A percentile compares a stretch with the other conserved stretches of the same genome.
These are phyloP conservation scores for Spicauda simplicius DNA, from an alignment of 2,888 invertebrate genomes.

Conservation along the genomic window DNA sequence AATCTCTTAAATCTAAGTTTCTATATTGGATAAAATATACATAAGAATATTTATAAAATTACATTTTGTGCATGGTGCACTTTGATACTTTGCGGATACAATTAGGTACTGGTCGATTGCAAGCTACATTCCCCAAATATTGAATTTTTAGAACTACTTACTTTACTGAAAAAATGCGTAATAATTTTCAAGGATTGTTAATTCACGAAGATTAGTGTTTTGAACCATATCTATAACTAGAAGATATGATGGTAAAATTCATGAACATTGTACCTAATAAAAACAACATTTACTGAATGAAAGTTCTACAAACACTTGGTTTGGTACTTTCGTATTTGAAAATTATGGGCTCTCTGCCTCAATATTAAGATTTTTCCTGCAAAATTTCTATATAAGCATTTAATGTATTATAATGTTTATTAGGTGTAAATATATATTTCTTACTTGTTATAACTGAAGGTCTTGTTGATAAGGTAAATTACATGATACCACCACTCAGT, in stretches of 20 bases:
- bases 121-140: slow-evolving; percentile 1
- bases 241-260: too few relatives aligned
- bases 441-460: not conserved
- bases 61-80: too few relatives aligned
- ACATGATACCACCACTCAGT: slow-evolving; percentile 5
- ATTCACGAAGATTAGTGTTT: too few relatives aligned
- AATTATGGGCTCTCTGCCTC: not conserved
- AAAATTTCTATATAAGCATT: slow-evolving; percentile 7
- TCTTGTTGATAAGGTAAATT: slow-evolving; percentile 1
- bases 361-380: slow-evolving; percentile 1
- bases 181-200: not conserved
- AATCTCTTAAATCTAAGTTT: too few relatives aligned
- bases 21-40: too few relatives aligned
- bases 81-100: not conserved
- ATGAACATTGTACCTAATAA: not conserved
- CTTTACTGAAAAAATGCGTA: not conserved
- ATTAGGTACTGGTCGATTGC: not conserved
- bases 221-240: too few relatives aligned
- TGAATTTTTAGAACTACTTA: not conserved
- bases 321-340: not conserved
- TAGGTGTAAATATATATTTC: not conserved
- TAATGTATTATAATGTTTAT: slow-evolving; percentile 5
- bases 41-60: too few relatives aligned
- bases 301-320: not conserved
- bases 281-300: not conserved